Evolutionary conservation across 2,888 invertebrate genomes (phyloP), one percentile per base, ranked within the genome.

Genomic region (Lathronympha strigana): DNA sequence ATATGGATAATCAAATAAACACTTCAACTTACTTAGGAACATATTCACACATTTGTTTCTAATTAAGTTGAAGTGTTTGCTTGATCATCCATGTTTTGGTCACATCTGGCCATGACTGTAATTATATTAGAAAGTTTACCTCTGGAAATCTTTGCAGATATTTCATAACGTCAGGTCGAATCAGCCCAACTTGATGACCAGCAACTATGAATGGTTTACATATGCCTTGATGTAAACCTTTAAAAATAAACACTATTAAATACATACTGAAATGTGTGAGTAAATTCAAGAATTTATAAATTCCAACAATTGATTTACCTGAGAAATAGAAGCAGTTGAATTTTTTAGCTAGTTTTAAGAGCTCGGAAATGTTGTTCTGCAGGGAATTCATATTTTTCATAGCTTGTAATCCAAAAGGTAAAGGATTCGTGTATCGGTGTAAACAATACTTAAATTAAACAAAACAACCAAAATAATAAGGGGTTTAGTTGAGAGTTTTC

Each of bases 301-400:
- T 19, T 6, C 2, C 1, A 21, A 13, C 5, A 9, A 17, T 64
- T 60, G 60, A 78, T 75, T 70, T 81, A 97, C 97, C 97, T 93
- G 95, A 94, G 92, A 97, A 89, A 88, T 97, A 97, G 89, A 97
- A 97, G 93, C 96, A 96, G 92, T 97, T 97, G 91, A 97, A 97
- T 93, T 96, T 96, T 84, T 95, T 95, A 68, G 97, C 97, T 85
- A 97, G 93, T 92, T 95, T 95, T 80, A 96, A 90, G 80, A 97
- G 93, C 76, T 90, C 91, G 54, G 91, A 92, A 81, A 88, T 84
- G 71, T 85, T 88, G 73, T 84, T 88, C 77, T 87, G 86, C 72
- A 83, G 77, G 73, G 89, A 87, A 86, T 86, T 88, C 91, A 92
- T 92, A 74, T 88, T 87, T 90, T 87, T 91, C 90, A 91, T 91